phyloP scores from a whole-genome alignment of 2,797 vertebrate species.

The Taenioides sp. region DNA sequence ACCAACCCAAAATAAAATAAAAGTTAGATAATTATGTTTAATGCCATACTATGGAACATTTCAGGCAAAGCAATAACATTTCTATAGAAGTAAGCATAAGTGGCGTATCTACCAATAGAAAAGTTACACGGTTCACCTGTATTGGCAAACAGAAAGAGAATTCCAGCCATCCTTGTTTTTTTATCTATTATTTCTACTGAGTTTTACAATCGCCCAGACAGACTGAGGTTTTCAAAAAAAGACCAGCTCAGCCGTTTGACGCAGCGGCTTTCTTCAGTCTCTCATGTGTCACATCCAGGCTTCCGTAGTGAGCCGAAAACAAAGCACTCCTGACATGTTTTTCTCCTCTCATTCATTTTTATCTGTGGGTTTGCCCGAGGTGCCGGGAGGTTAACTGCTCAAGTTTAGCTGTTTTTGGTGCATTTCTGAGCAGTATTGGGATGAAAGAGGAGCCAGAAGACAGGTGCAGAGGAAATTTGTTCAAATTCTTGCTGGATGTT shows the following conservation, averaged over 20 bases:
- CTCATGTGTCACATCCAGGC: constrained; percentile 30
- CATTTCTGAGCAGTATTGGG: constrained; percentile 20
- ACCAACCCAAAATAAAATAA: too few relatives aligned
- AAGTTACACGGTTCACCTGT: too few relatives aligned
- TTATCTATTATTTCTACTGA: neutral
- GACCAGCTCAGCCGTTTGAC: constrained; percentile 35
- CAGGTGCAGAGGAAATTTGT: constrained; percentile 21
- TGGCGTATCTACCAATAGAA: too few relatives aligned
- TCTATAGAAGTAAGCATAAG: too few relatives aligned
- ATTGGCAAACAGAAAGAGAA: too few relatives aligned
- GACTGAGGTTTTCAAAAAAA: constrained; percentile 43
- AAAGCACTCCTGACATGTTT: constrained; percentile 19
- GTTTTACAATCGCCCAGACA: constrained; percentile 7
- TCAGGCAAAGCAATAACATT: too few relatives aligned
- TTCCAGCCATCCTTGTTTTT: too few relatives aligned
- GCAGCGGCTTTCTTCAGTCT: constrained; percentile 30
- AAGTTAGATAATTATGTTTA: too few relatives aligned
- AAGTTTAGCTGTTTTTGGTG: constrained; percentile 20
- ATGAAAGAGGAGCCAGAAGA: constrained; percentile 33
- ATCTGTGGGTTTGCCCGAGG: constrained; percentile 22
- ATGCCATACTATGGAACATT: too few relatives aligned
- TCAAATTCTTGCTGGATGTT: constrained; percentile 14
- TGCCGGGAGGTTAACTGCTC: constrained; percentile 16
- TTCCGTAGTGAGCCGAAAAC: constrained; percentile 14
- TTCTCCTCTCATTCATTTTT: constrained; percentile 28